These are phyloP conservation scores for Apomyelois bistriatella DNA, from an alignment of 2,888 invertebrate species.

Conservation along the genomic window DNA sequence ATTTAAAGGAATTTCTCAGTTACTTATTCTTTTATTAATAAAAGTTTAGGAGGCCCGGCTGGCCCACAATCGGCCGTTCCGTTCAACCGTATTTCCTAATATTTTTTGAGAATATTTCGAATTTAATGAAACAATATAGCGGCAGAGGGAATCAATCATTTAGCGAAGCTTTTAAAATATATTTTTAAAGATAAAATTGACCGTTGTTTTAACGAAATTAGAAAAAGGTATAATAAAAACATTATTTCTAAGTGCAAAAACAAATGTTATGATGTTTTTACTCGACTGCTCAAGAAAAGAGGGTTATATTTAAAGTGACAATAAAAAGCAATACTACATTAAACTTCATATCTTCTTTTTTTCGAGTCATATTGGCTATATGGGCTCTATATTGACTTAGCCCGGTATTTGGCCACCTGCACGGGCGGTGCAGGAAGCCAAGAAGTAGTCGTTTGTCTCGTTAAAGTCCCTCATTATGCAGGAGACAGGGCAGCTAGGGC, in stretches of 20 bases:
- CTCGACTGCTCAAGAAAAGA: too few relatives aligned
- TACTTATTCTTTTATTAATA: conserved; percentile 69
- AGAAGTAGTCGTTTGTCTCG: too few relatives aligned
- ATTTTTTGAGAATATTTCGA: conserved; percentile 31
- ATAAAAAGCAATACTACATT: too few relatives aligned
- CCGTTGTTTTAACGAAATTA: background rate
- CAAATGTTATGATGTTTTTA: too few relatives aligned
- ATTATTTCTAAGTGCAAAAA: background rate
- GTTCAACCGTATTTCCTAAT: conserved; percentile 23
- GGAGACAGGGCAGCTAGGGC: too few relatives aligned
- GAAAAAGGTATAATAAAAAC: background rate
- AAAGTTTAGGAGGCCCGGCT: conserved; percentile 53
- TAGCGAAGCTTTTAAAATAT: background rate
- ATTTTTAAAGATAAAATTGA: background rate
- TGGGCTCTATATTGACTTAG: too few relatives aligned
- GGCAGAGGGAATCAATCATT: conserved; percentile 11
- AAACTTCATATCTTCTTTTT: too few relatives aligned
- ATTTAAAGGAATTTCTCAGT: conserved; percentile 51
- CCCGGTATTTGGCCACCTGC: too few relatives aligned
- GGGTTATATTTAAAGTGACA: too few relatives aligned
- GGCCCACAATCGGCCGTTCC: conserved; percentile 20
- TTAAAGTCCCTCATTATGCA: too few relatives aligned
- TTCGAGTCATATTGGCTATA: too few relatives aligned
- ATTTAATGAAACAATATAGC: conserved; percentile 24
- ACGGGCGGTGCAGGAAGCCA: too few relatives aligned